Percentiles rank a stretch among this genome's conserved stretches.
These are phyloP conservation scores for Elanoides forficatus DNA, from an alignment of 2,113 vertebrate species.

Conservation along the genomic window DNA sequence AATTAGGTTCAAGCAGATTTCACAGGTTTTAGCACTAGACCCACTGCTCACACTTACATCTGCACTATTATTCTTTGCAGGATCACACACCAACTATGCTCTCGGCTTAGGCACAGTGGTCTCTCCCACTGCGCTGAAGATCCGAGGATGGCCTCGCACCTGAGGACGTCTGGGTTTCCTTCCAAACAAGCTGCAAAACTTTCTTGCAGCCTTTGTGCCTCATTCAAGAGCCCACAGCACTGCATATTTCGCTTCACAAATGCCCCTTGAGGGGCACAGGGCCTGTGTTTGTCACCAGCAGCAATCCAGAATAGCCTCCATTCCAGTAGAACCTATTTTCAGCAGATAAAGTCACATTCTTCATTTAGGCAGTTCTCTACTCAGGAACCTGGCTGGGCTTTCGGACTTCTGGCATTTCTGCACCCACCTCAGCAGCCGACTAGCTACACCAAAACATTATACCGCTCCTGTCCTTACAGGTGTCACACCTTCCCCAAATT, in stretches of 20 bases:
- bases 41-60: not conserved
- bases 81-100: fast-evolving
- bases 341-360: not conserved
- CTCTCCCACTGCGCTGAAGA: fast-evolving
- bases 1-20: fast-evolving
- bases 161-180: fast-evolving
- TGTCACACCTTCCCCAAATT: not conserved
- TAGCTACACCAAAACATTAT: fast-evolving
- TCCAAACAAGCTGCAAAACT: not conserved
- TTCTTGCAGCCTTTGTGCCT: not conserved
- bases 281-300: not conserved
- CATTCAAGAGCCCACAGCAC: not conserved
- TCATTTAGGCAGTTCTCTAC: not conserved
- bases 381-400: fast-evolving
- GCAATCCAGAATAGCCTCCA: fast-evolving
- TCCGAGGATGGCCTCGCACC: fast-evolving
- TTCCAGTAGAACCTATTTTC: not conserved
- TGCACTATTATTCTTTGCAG: fast-evolving
- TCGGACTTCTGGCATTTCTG: fast-evolving
- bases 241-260: fast-evolving
- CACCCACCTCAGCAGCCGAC: not conserved
- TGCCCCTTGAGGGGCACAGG: fast-evolving
- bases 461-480: fast-evolving
- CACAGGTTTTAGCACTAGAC: fast-evolving
- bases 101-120: fast-evolving